Evolutionary conservation across 2,888 invertebrate genomes (phyloP), one percentile per base, ranked within the genome.

Genomic region (Acleris literana): DNA sequence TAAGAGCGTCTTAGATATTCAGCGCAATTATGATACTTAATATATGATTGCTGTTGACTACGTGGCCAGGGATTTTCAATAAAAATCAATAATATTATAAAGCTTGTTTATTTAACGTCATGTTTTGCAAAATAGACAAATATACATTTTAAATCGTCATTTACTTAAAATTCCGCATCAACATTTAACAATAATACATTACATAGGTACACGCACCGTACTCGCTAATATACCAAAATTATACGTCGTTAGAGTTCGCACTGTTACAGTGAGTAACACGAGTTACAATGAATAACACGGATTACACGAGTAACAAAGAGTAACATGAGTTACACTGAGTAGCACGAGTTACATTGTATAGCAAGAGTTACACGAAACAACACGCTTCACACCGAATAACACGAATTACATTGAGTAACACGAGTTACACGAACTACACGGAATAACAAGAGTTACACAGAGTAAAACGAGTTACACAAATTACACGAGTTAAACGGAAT

Each of bases 61-160:
- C 29, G 29, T 33, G 25, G 52, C 25, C 5, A 22, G 22, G 18
- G 60, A 49, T 44, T 44, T 44, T 43, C 65, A 76, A 72, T n/a
- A 68, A 72, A 71, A 55, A 66, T 56, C 13, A 70, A 65, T 74
- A 79, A n/a, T 86, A 80, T 92, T 39, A 92, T 87, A 92, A 92
- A 92, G 92, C 92, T 88, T 88, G 86, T 91, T 92, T 92, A 91
- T 90, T 89, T 91, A 92, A 91, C 90, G 85, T 90, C 90, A 90
- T 90, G 87, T 91, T 90, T 89, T 90, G 92, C 92, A 92, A 92
- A 92, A 92, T 92, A 92, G 92, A 92, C 90, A 92, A 90, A 92
- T 91, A 88, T 91, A 90, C 90, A 91, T 86, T 78, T 85, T 87
- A 81, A 85, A 86, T 85, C 83, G 86, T 88, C 85, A 78, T 84